Percentiles rank a stretch among this genome's conserved stretches.
Conservation (phyloP, 2,888 invertebrate species). For the Congeria kusceri region DNA sequence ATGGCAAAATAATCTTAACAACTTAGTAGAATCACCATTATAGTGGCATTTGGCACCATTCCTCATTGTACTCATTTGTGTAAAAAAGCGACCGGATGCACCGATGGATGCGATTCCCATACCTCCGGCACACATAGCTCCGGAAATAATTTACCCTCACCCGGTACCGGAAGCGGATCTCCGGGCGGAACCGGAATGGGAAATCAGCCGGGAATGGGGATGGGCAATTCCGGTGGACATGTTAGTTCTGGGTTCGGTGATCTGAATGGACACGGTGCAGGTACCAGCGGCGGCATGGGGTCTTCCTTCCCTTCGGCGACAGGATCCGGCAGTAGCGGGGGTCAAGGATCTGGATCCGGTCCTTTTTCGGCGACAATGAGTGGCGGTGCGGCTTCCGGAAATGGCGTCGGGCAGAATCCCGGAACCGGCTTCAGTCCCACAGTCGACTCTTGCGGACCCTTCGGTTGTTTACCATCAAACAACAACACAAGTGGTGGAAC, state of each 20-base stretch:
- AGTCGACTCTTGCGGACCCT: constrained; percentile 40
- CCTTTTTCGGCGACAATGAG: constrained; percentile 17
- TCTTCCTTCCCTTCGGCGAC: constrained; percentile 3
- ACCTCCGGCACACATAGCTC: background rate
- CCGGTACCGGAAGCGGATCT: background rate
- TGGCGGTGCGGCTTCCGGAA: background rate
- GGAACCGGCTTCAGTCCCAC: constrained; percentile 15
- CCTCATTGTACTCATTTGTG: too few species aligned
- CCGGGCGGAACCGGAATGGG: constrained; percentile 10
- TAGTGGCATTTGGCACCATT: too few species aligned
- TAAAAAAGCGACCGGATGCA: constrained; percentile 3
- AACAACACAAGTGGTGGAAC: background rate
- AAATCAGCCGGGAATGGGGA: constrained; percentile 2
- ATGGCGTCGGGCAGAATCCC: background rate
- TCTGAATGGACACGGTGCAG: constrained; percentile 13
- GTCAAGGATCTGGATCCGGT: background rate
- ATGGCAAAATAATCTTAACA: too few species aligned
- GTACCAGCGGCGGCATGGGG: background rate
- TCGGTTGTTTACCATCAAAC: constrained; percentile 22
- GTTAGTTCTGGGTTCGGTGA: background rate
- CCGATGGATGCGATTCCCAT: constrained; percentile 23
- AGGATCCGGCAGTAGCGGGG: constrained; percentile 8
- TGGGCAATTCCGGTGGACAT: background rate
- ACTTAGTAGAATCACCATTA: too few species aligned
- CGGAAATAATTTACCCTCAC: background rate